Base-by-base conservation (phyloP, 2,888 invertebrate species). In the Smittia sp. region DNA sequence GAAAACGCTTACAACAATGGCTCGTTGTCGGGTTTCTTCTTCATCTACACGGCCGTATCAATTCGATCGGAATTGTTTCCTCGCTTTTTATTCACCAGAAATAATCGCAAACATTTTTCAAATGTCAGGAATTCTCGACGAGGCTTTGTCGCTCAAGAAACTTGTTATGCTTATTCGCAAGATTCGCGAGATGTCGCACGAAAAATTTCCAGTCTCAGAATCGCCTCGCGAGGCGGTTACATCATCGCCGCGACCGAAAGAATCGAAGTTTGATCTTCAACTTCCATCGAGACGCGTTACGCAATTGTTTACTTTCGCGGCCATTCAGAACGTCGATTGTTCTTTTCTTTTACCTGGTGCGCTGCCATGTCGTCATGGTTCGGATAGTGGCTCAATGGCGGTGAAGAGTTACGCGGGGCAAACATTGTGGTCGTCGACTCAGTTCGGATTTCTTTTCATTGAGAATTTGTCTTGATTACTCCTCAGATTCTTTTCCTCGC, bases 321-420 rank as follows among this genome's bases (percentile, higher is more conserved):
- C 15, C 22, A 39, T 27, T 27, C 25, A 32, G 6, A 65, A 25
- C 67, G 9, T 11, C 9, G 22, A 67, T 22, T 39, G n/a, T 39
- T 39, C 7, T 67, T 32, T 15, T 38, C 15, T 9, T 52, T 69
- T 69, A 82, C 82, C 82, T 83, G 82, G 79, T 82, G 80, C 76
- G 82, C 81, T 74, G 82, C 82, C 74, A 82, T 75, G 77, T 83
- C 82, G 75, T 79, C 80, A 77, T 80, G 79, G 15, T 74, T 32
- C 39, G 72, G 22, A 2, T 22, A 62, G 24, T 38, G 52, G 75
- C 79, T 80, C 66, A 79, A 76, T 77, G 79, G 79, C 76, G 82
- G 82, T 76, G 82, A 82, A 76, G 82, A 82, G 78, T 82, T 83
- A 76, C 82, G 78, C 76, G 82, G 82, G 69, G 82, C 82, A 79